These are phyloP conservation scores for Pangasius macronema DNA, from an alignment of 2,797 vertebrate genomes.

Conservation along the genomic window DNA sequence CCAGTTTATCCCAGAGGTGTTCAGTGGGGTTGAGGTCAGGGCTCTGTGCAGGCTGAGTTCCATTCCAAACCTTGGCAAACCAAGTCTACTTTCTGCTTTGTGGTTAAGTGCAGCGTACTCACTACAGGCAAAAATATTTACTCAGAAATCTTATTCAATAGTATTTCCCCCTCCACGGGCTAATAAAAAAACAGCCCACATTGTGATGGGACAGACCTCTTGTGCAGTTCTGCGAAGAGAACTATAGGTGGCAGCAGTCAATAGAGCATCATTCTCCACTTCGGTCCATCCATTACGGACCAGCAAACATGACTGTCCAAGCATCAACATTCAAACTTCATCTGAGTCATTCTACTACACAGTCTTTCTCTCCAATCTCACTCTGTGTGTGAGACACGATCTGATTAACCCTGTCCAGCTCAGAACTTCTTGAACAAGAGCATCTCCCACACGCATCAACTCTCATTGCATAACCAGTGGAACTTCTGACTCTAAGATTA, in stretches of 20 bases:
- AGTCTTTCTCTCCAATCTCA: background rate
- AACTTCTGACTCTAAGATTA: constrained; percentile 38
- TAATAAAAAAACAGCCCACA: background rate
- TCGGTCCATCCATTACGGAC: constrained; percentile 18
- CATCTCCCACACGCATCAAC: constrained; percentile 6
- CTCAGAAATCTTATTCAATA: background rate
- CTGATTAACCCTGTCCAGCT: constrained; percentile 7
- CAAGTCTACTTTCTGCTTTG: background rate
- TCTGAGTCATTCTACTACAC: constrained; percentile 42
- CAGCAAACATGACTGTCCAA: constrained; percentile 50
- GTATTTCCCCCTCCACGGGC: background rate
- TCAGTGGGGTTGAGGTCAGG: background rate
- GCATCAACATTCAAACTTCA: constrained; percentile 52
- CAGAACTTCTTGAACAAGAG: constrained; percentile 1
- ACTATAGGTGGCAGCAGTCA: constrained; percentile 70
- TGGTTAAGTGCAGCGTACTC: background rate
- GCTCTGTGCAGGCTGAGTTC: no score
- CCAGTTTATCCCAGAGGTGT: background rate
- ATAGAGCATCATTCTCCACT: constrained; percentile 60
- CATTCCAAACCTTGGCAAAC: background rate
- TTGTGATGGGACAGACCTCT: constrained; percentile 14
- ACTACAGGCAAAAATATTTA: background rate
- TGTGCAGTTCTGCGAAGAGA: constrained; percentile 51
- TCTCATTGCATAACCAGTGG: constrained; percentile 28
- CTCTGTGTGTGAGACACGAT: background rate